These are phyloP conservation scores for Enteromius fasciolatus DNA, from an alignment of 2,797 vertebrate genomes.

Conservation along the genomic window DNA sequence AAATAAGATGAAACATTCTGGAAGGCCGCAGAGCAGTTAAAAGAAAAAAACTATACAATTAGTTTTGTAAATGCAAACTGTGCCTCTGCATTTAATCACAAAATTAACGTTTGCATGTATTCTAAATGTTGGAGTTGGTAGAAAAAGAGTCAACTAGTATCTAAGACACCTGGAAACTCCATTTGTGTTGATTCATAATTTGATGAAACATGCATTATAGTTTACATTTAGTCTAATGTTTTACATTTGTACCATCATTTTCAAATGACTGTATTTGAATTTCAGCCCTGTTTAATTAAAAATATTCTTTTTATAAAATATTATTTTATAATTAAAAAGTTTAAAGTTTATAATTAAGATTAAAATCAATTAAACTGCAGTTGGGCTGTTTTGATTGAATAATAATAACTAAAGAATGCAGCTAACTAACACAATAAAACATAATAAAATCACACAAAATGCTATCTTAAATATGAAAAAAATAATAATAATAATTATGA, in stretches of 20 bases:
- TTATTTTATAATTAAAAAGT: no score
- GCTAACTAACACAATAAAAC: no score
- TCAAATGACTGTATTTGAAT: background rate
- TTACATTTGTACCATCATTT: background rate
- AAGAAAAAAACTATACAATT: background rate
- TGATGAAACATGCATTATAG: background rate
- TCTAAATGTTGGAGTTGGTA: background rate
- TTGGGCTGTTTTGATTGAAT: no score
- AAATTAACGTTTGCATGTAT: background rate
- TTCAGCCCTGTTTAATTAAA: background rate
- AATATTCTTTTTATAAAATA: background rate
- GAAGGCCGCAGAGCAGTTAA: background rate
- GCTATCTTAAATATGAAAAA: no score
- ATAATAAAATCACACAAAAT: no score
- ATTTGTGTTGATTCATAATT: background rate
- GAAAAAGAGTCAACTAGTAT: background rate
- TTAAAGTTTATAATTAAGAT: no score
- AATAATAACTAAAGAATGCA: no score
- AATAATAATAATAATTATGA: background rate
- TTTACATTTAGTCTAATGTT: background rate
- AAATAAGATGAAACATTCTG: slow-evolving; percentile 10
- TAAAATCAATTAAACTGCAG: no score
- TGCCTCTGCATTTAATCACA: background rate
- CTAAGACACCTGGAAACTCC: background rate
- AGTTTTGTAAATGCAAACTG: background rate